Percentiles rank a stretch among this genome's conserved stretches.
Evolutionary conservation across 2,113 vertebrate genomes (phyloP).

Genomic region (Galbula dea): DNA sequence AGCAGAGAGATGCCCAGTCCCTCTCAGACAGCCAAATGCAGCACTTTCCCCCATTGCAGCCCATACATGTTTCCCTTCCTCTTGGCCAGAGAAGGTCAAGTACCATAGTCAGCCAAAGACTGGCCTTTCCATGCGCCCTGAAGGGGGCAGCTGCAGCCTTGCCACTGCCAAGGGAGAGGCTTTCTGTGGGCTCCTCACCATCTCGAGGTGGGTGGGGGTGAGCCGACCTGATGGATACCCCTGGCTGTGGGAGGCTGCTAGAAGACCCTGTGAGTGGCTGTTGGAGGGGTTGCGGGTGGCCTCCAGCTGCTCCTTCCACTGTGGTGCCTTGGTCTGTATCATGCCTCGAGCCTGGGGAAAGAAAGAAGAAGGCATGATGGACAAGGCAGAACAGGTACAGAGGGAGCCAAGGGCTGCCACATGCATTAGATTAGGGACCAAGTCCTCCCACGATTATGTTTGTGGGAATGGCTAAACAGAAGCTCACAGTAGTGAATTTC

Average conservation of each 20-base stretch:
- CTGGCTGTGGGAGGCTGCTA: constrained; percentile 40
- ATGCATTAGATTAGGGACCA: background rate
- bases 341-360: constrained; percentile 65
- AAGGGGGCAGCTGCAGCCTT: background rate
- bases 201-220: constrained; percentile 68
- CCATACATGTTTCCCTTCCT: background rate
- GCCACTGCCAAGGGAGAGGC: background rate
- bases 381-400: background rate
- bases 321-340: constrained; percentile 67
- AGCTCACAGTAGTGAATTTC: background rate
- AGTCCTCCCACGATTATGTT: background rate
- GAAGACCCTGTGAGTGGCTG: constrained; percentile 59
- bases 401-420: background rate
- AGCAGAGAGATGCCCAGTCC: background rate
- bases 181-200: constrained; percentile 62
- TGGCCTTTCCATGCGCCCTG: background rate
- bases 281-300: constrained; percentile 66
- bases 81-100: background rate
- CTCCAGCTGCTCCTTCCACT: constrained; percentile 80
- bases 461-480: background rate
- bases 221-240: constrained; percentile 59
- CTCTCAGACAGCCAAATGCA: background rate
- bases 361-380: background rate
- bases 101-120: background rate
- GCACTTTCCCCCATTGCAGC: background rate